Evolutionary conservation across 2,888 invertebrate genomes (phyloP), one percentile per base, ranked within the genome.

Genomic region (Lypha dubia): DNA sequence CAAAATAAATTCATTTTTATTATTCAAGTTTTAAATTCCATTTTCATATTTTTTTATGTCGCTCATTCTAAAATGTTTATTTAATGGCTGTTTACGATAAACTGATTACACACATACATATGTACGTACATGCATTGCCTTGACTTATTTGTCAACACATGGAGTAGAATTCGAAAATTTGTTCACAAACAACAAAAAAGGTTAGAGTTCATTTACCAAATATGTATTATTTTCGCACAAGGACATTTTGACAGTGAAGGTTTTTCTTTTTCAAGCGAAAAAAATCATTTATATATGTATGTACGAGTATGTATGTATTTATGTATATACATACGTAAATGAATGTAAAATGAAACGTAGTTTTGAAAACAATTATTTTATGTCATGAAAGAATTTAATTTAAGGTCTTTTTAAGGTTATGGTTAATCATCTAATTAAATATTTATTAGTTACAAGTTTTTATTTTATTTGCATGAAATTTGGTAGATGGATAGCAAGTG

Each of bases 151-250:
- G 28, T 38, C 38, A 68, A 51, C 63, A 41, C 32, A 79, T 22
- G 41, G 28, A 17, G n/a, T 13, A 46, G n/a, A 71, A 24, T 60
- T 51, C 20, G 32, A 17, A 28, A 32, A 28, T 44, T 44, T 63
- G 8, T 44, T 20, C 62, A 22, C 8, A 51, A 35, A 67, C 67
- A 67, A 51, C 15, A 13, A 8, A 60, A 5, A 73, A 62, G 35
- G 62, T 63, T 60, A 71, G 60, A 71, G 71, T 71, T 71, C 58
- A 71, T 58, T 56, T 46, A 11, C 17, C 17, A 46, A n/a, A 20
- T 15, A n/a, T n/a, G n/a, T n/a, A 8, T 46, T 44, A 8, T 46
- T n/a, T 44, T 15, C 17, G n/a, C 15, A 46, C 58, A 71, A 60
- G 58, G 58, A 46, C 58, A 22, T 28, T 44, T 24, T 35, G 15